Evolutionary conservation across 2,888 invertebrate genomes (phyloP).

Genomic region (Trichopria drosophilae): DNA sequence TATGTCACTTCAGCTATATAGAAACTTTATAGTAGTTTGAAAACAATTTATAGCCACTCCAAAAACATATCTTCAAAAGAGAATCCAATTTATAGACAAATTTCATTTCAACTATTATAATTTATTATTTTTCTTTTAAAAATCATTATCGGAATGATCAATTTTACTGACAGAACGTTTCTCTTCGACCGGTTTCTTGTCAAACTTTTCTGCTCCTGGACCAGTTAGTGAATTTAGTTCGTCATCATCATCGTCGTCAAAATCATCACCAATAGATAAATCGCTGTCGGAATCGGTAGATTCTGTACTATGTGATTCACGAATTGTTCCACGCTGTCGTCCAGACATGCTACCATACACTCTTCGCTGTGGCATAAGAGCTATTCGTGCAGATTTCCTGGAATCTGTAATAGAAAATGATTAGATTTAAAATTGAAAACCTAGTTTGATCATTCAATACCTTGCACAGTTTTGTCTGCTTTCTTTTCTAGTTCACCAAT

Average conservation of each 20-base stretch:
- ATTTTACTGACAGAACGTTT: conserved; percentile 51
- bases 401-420: conserved; percentile 35
- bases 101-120: background rate
- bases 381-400: conserved; percentile 45
- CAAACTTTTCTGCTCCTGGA: conserved; percentile 45
- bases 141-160: conserved; percentile 55
- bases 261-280: conserved; percentile 64
- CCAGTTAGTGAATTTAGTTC: conserved; percentile 46
- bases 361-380: conserved; percentile 54
- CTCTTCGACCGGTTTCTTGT: conserved; percentile 47
- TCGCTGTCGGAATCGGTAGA: conserved; percentile 59
- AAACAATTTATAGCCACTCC: too few relatives aligned
- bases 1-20: too few relatives aligned
- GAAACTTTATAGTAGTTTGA: too few relatives aligned
- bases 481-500: conserved; percentile 44
- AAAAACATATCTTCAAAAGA: too few relatives aligned
- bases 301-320: conserved; percentile 50
- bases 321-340: conserved; percentile 48
- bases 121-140: conserved; percentile 37
- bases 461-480: conserved; percentile 41
- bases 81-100: background rate
- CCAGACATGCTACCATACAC: conserved; percentile 66
- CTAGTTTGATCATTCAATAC: conserved; percentile 24
- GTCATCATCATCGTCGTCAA: conserved; percentile 64
- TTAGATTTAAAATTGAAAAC: background rate